Evolutionary conservation across 2,113 vertebrate species (phyloP), one percentile per base, ranked within the genome.

Genomic region (Rhombomys opimus): DNA sequence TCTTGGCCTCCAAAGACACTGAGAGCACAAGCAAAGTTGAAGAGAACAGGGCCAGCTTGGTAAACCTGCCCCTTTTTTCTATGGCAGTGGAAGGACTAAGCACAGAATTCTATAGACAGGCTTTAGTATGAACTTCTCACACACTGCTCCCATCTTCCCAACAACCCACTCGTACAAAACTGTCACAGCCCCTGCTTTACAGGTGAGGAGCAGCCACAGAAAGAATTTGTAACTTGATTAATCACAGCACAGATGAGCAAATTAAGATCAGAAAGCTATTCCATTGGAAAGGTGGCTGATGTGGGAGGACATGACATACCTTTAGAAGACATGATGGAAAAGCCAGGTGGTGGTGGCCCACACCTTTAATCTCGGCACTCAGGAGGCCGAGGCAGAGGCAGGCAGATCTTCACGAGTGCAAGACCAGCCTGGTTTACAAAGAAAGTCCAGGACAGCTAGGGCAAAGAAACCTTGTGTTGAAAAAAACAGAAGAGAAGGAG

Each of bases 181-280:
- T 9, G 22, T 81, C 84, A 32, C 20, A 61, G 67, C 35, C 17
- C 70, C 9, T 80, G 30, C 67, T 93, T 94, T 73, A 87, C 2
- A 23, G 76, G 65, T 89, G 46, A 85, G 70, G 46, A 93, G 78
- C 13, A 92, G 52, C 23, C 32, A 70, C 35, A 93, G 77, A 59
- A 90, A 82, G 50, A 15, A 77, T 13, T 15, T 46, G 68, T 59
- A 89, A 76, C 38, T 86, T 61, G 17, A 87, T n/a, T 89, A 15
- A 38, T 67, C 70, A 89, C 7, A 87, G 63, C 68, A 87, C 65
- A 84, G 77, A n/a, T 72, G 65, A 78, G 23, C 23, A 63, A 27
- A 22, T 87, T 92, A 63, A 89, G 80, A 93, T 41, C 54, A 50
- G 10, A 7, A 81, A 82, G 15, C 23, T 50, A 41, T 38, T n/a